A percentile compares a stretch with the other conserved stretches of the same genome.
Evolutionary conservation across 1,140 invertebrate genomes (phyloP).

Genomic region (Branchinecta lindahli): DNA sequence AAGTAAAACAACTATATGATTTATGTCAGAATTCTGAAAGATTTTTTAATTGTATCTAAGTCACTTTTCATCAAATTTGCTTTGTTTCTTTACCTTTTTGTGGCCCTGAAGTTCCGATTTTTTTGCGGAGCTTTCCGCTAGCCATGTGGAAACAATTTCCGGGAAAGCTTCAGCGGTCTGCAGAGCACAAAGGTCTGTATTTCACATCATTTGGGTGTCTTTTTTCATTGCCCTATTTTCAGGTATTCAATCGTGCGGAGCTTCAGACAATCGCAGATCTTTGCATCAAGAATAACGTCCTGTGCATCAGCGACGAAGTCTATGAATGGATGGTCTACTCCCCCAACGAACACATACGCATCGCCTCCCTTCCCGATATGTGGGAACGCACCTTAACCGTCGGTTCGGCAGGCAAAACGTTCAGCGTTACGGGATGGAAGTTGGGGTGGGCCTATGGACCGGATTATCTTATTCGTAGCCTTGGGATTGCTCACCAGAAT

Average conservation of each 20-base stretch:
- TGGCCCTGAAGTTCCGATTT: too few relatives aligned
- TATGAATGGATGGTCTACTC: conserved; percentile 95
- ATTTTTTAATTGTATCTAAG: too few relatives aligned
- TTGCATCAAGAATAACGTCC: conserved; percentile 78
- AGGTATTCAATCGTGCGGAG: conserved; percentile 33
- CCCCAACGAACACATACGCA: conserved; percentile 69
- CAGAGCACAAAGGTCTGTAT: too few relatives aligned
- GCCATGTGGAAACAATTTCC: too few relatives aligned
- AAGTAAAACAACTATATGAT: too few relatives aligned
- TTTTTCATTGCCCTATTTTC: background rate
- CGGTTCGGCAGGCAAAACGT: conserved; percentile 93
- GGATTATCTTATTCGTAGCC: conserved; percentile 53
- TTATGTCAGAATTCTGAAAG: too few relatives aligned
- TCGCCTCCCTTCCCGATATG: conserved; percentile 89
- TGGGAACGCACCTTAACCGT: conserved; percentile 95
- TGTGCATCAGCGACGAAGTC: conserved; percentile 91
- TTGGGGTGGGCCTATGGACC: conserved; percentile 92
- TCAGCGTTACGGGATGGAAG: conserved; percentile 95
- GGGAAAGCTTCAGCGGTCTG: too few relatives aligned
- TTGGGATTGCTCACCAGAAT: conserved; percentile 85
- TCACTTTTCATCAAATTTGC: too few relatives aligned
- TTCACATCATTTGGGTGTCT: background rate
- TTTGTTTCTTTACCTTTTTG: too few relatives aligned
- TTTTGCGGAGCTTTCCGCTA: too few relatives aligned
- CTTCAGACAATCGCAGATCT: conserved; percentile 60